These are phyloP conservation scores for Zygothrica quintamaculata DNA, from an alignment of 2,888 invertebrate species.

Conservation along the genomic window DNA sequence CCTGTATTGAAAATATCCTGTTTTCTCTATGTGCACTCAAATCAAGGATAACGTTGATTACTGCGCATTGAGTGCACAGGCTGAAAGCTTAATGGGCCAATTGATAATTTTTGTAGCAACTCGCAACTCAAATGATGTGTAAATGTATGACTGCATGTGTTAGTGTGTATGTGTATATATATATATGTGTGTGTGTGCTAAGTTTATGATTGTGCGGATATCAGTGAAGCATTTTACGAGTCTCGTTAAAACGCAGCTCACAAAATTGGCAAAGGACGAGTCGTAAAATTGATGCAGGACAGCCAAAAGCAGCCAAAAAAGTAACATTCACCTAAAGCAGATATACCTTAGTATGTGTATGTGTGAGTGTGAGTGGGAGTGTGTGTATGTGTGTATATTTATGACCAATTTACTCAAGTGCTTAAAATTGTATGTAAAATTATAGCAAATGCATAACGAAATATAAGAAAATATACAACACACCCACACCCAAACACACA, in stretches of 20 bases:
- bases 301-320: too few relatives aligned
- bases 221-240: conserved; percentile 55
- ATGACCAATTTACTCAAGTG: conserved; percentile 74
- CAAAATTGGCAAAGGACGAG: conserved; percentile 65
- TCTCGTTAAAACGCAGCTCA: conserved; percentile 63
- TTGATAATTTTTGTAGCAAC: conserved; percentile 65
- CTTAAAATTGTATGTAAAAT: conserved; percentile 77
- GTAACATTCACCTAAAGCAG: conserved; percentile 18
- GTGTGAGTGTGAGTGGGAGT: conserved; percentile 7
- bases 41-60: neutral
- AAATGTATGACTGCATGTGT: conserved; percentile 36
- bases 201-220: conserved; percentile 50
- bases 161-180: conserved; percentile 14
- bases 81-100: conserved; percentile 62
- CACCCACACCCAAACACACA: conserved; percentile 4
- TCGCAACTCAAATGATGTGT: conserved; percentile 71
- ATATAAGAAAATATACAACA: conserved; percentile 26
- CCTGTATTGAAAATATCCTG: neutral
- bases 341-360: conserved; percentile 8
- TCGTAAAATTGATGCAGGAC: conserved; percentile 70
- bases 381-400: conserved; percentile 50
- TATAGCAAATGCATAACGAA: conserved; percentile 50
- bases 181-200: conserved; percentile 23
- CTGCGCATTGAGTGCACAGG: conserved; percentile 11
- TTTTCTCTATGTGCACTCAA: neutral